These are phyloP conservation scores for Polydrusus cervinus DNA, from an alignment of 2,888 invertebrate genomes.

Conservation along the genomic window DNA sequence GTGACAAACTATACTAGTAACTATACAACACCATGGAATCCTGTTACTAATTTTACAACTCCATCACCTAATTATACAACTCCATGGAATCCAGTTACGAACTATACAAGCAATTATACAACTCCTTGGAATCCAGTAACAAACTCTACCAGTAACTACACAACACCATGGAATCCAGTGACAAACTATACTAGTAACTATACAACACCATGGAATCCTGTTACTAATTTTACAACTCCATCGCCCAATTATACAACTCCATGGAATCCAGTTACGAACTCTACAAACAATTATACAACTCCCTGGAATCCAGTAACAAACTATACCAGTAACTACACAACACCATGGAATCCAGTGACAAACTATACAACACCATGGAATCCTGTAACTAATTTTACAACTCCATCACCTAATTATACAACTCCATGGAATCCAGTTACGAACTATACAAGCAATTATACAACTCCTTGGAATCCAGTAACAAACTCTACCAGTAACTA, in stretches of 20 bases:
- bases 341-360: constrained; percentile 3
- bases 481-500: not conserved
- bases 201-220: not conserved
- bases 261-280: not conserved
- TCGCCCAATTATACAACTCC: not conserved
- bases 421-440: not conserved
- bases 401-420: not conserved
- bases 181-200: not conserved
- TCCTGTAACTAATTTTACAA: too few relatives aligned
- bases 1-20: not conserved
- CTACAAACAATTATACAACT: not conserved
- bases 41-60: not conserved
- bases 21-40: not conserved
- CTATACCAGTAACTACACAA: not conserved
- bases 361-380: too few relatives aligned
- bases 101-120: too few relatives aligned
- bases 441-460: not conserved
- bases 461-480: not conserved
- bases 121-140: not conserved
- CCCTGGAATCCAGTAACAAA: not conserved
- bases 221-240: not conserved
- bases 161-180: not conserved
- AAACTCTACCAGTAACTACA: not conserved
- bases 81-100: not conserved
- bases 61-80: not conserved